Percentiles rank a stretch among this genome's conserved stretches.
Evolutionary conservation across 2,888 invertebrate species (phyloP).

Genomic region (Keiferia lycopersicella): DNA sequence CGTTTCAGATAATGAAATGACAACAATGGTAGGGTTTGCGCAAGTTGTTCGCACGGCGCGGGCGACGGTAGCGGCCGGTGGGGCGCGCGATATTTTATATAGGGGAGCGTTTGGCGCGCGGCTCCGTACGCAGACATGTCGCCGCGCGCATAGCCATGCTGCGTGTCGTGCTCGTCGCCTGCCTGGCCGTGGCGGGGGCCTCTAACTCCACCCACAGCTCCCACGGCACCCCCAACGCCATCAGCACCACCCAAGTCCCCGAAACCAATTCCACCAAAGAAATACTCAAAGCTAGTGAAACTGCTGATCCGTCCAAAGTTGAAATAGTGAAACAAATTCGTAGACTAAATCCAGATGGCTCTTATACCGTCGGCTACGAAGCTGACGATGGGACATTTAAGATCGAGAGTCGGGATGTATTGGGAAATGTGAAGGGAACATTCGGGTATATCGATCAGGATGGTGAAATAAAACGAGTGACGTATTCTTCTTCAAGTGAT

Average conservation of each 20-base stretch:
- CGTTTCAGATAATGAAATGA: constrained; percentile 80
- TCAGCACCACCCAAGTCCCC: constrained; percentile 51
- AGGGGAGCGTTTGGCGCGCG: constrained; percentile 67
- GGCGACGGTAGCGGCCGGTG: constrained; percentile 73
- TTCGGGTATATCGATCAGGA: constrained; percentile 90
- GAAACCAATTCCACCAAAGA: constrained; percentile 71
- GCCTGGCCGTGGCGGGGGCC: constrained; percentile 50
- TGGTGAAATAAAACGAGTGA: constrained; percentile 90
- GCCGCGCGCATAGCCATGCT: constrained; percentile 68
- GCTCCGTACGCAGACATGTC: constrained; percentile 72
- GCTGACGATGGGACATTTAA: constrained; percentile 93
- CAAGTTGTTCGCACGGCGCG: constrained; percentile 71
- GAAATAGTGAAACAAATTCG: constrained; percentile 92
- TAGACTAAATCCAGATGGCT: constrained; percentile 90
- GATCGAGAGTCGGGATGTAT: constrained; percentile 90
- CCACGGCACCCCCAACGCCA: constrained; percentile 41
- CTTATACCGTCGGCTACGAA: constrained; percentile 92
- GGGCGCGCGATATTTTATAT: constrained; percentile 76
- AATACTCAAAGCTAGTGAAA: constrained; percentile 82
- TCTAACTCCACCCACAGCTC: constrained; percentile 47
- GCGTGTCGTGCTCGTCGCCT: constrained; percentile 62
- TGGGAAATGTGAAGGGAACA: constrained; percentile 91
- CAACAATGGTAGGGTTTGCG: constrained; percentile 76
- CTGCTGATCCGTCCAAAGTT: constrained; percentile 85
- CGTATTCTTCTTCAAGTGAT: constrained; percentile 83